Evolutionary conservation across 1,140 invertebrate genomes (phyloP).

Genomic region (Cylas formicarius): DNA sequence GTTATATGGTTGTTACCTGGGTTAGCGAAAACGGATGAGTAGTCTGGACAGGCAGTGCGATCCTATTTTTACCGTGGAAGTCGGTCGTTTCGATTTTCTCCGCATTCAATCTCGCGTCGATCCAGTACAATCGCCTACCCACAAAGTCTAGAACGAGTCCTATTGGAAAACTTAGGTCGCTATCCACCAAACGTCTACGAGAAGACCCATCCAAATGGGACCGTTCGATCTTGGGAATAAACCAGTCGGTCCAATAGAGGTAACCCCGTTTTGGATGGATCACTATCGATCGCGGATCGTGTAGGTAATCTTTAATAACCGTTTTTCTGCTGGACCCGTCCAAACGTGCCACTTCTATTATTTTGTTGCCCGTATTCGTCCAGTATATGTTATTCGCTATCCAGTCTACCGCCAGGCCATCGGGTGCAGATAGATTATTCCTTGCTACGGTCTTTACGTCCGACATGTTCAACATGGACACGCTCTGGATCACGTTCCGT

Average conservation of each 20-base stretch:
- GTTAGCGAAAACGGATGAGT: slow-evolving; percentile 72
- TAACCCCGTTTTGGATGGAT: slow-evolving; percentile 72
- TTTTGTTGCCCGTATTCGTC: slow-evolving; percentile 75
- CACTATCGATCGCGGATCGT: slow-evolving; percentile 70
- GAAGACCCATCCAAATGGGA: slow-evolving; percentile 75
- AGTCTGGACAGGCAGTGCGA: slow-evolving; percentile 52
- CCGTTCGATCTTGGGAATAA: slow-evolving; percentile 77
- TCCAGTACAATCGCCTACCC: slow-evolving; percentile 76
- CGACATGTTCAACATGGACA: slow-evolving; percentile 60
- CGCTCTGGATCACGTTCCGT: slow-evolving; percentile 56
- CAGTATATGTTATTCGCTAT: slow-evolving; percentile 84
- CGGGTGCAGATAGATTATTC: slow-evolving; percentile 56
- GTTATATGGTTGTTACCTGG: too few species aligned
- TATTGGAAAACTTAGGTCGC: slow-evolving; percentile 81
- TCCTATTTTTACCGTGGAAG: slow-evolving; percentile 72
- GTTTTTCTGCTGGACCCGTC: slow-evolving; percentile 74
- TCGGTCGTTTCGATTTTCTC: slow-evolving; percentile 86
- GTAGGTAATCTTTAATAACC: slow-evolving; percentile 56
- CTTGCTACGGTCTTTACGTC: slow-evolving; percentile 54
- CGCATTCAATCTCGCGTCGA: slow-evolving; percentile 66
- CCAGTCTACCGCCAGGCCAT: slow-evolving; percentile 82
- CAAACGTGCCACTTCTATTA: slow-evolving; percentile 72
- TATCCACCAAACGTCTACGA: slow-evolving; percentile 64
- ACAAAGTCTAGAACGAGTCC: slow-evolving; percentile 83
- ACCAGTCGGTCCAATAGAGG: slow-evolving; percentile 91